These are phyloP conservation scores for Rhogogaster chlorosoma DNA, from an alignment of 2,888 invertebrate genomes.

Conservation along the genomic window DNA sequence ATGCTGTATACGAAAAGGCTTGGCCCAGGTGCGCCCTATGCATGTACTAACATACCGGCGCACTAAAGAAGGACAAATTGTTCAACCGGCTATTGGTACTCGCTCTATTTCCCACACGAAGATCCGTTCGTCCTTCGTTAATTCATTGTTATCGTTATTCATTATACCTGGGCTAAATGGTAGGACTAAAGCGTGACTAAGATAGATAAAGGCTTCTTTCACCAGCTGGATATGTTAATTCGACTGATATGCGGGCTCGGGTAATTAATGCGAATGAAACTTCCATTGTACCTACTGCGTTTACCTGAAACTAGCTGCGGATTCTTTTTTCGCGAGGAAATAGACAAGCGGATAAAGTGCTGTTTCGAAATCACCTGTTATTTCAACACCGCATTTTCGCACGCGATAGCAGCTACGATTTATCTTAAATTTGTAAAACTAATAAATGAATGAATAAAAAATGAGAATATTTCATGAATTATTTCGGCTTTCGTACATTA, in stretches of 20 bases:
- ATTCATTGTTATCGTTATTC: neutral
- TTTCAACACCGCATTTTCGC: neutral
- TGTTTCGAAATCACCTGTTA: neutral
- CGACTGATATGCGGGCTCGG: slow-evolving; percentile 2
- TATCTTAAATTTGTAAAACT: neutral
- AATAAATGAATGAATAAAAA: neutral
- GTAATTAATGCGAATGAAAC: neutral
- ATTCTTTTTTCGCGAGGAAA: neutral
- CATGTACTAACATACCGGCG: neutral
- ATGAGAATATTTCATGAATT: neutral
- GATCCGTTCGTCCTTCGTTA: neutral
- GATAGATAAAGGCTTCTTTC: neutral
- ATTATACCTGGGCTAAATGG: neutral
- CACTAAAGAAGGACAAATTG: neutral
- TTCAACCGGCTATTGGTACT: neutral
- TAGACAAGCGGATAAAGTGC: neutral
- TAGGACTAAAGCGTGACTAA: neutral
- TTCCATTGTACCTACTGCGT: neutral
- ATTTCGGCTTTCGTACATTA: too few relatives aligned
- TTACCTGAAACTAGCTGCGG: neutral
- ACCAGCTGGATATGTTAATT: neutral
- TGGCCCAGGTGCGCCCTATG: slow-evolving; percentile 45
- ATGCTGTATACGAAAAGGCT: neutral
- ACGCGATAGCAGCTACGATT: neutral
- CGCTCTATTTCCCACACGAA: neutral